Conservation (phyloP, 2,113 vertebrate species). For the Triplophysa dalaica region DNA sequence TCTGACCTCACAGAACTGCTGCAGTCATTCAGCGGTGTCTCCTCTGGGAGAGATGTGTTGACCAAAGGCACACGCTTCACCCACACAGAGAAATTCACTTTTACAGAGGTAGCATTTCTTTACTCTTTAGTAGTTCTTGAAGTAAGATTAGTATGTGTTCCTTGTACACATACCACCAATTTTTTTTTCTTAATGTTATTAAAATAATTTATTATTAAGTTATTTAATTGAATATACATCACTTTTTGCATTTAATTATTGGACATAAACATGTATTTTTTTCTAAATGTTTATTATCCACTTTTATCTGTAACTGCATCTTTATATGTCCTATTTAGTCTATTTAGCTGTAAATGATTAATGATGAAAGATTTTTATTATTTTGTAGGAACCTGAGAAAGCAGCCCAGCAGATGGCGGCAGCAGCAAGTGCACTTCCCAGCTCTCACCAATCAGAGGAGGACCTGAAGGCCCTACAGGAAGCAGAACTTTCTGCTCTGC, state of each 20-base stretch:
- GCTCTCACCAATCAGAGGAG: conserved; percentile 69
- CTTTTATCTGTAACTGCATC: neutral
- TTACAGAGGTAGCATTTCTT: conserved; percentile 75
- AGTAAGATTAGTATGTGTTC: neutral
- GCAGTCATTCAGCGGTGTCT: conserved; percentile 70
- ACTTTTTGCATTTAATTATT: no score
- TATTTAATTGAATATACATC: no score
- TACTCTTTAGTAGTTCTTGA: neutral
- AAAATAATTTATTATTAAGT: no score
- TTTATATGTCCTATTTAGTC: neutral
- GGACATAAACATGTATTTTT: no score
- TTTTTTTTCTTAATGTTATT: no score
- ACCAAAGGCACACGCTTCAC: conserved; percentile 86
- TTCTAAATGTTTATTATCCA: no score
- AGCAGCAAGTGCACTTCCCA: conserved; percentile 58
- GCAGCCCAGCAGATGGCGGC: conserved; percentile 65
- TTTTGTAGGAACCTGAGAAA: conserved; percentile 66
- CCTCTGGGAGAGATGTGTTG: conserved; percentile 59
- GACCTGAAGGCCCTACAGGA: conserved; percentile 74
- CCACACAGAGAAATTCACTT: conserved; percentile 85
- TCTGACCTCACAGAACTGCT: conserved; percentile 80
- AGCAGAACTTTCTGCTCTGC: conserved; percentile 73
- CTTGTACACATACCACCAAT: neutral
- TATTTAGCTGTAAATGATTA: neutral
- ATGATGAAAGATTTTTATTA: neutral